phyloP scores from a whole-genome alignment of 2,797 vertebrate genomes.

The Pangasius mekongensis region DNA sequence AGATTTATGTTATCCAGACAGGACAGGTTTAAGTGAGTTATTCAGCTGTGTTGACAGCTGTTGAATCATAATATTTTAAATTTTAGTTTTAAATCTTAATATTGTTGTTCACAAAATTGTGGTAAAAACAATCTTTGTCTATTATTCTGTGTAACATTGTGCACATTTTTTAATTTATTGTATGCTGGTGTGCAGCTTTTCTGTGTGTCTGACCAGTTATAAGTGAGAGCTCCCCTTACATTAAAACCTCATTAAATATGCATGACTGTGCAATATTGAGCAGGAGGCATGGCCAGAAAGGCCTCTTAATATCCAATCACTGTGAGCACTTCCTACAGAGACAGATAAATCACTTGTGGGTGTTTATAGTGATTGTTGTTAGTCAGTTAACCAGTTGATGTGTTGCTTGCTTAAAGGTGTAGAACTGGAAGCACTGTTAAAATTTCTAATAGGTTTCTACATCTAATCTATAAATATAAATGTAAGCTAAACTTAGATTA shows the following conservation, averaged over 20 bases:
- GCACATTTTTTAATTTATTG: not conserved
- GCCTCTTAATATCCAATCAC: constrained; percentile 53
- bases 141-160: not conserved
- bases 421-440: not conserved
- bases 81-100: constrained; percentile 1
- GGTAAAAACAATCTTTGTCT: not conserved
- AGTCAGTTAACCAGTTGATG: constrained; percentile 42
- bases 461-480: not conserved
- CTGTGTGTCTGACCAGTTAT: constrained; percentile 20
- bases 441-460: not conserved
- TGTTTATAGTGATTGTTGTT: constrained; percentile 27
- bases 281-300: constrained; percentile 42
- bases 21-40: not conserved
- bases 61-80: not conserved
- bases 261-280: constrained; percentile 44
- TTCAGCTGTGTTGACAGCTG: not conserved
- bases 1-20: constrained; percentile 7
- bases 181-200: not conserved
- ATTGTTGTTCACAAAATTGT: not conserved
- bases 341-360: constrained; percentile 51
- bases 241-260: constrained; percentile 55
- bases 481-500: not conserved
- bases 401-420: constrained; percentile 21
- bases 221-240: constrained; percentile 38
- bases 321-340: constrained; percentile 30